Conservation (phyloP, 2,113 vertebrate species). For the Poeciliopsis retropinna region DNA sequence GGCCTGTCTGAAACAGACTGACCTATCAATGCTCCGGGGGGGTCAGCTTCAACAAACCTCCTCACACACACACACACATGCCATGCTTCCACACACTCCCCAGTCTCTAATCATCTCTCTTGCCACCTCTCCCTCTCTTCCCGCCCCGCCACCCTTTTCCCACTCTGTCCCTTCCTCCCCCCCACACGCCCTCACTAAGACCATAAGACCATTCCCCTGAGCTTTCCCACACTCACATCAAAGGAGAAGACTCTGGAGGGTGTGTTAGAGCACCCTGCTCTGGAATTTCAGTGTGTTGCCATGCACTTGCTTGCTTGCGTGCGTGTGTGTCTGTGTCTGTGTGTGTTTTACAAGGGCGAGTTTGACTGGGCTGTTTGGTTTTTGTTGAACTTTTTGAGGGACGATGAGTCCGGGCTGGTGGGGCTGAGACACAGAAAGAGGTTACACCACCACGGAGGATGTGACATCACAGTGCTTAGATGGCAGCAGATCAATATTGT, state of each 20-base stretch:
- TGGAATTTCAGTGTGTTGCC: constrained; percentile 70
- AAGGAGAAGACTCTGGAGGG: constrained; percentile 72
- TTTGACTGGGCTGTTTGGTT: constrained; percentile 76
- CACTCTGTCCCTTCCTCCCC: constrained; percentile 25
- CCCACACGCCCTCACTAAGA: constrained; percentile 5
- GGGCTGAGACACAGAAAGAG: constrained; percentile 45
- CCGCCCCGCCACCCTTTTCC: constrained; percentile 1
- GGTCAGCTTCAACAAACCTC: constrained; percentile 33
- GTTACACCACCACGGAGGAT: constrained; percentile 43
- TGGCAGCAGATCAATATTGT: constrained; percentile 6
- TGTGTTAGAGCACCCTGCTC: constrained; percentile 75
- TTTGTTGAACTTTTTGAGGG: constrained; percentile 71
- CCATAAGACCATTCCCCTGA: constrained; percentile 73
- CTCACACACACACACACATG: neutral
- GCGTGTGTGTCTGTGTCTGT: constrained; percentile 37
- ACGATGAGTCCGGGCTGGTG: constrained; percentile 47
- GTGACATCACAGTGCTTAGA: constrained; percentile 61
- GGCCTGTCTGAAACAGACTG: constrained; percentile 49
- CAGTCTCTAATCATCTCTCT: constrained; percentile 12
- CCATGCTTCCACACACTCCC: neutral
- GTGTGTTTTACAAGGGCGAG: constrained; percentile 73
- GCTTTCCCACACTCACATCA: constrained; percentile 79
- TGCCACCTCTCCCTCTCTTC: neutral
- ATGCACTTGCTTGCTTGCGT: constrained; percentile 34
- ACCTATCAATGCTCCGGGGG: constrained; percentile 45